These are phyloP conservation scores for Salmo trutta DNA, from an alignment of 2,797 vertebrate genomes.

Conservation along the genomic window DNA sequence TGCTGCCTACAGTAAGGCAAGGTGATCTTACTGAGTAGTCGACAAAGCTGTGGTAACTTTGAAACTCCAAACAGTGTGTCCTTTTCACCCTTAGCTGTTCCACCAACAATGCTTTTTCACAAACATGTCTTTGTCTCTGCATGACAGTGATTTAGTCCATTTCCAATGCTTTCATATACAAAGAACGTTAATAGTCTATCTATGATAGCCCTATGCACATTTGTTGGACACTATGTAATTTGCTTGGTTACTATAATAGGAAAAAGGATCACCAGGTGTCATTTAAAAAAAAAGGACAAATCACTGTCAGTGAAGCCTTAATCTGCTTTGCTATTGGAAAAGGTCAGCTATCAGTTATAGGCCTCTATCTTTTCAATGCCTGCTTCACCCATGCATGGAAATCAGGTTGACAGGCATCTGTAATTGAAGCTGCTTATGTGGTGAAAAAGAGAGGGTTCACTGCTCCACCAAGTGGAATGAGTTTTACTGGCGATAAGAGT, in stretches of 20 bases:
- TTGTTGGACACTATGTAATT: not conserved
- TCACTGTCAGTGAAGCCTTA: not conserved
- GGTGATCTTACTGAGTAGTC: not conserved
- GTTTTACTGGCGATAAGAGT: conserved; percentile 18
- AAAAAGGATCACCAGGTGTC: not conserved
- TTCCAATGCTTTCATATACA: not conserved
- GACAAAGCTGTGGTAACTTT: not conserved
- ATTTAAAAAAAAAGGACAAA: not conserved
- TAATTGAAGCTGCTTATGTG: conserved; percentile 49
- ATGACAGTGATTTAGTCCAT: not conserved
- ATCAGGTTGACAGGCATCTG: conserved; percentile 46
- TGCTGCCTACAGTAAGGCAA: not conserved
- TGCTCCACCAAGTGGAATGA: conserved; percentile 27
- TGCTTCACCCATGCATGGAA: conserved; percentile 14
- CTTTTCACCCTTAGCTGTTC: conserved; percentile 1
- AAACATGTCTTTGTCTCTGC: not conserved
- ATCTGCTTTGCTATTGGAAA: not conserved
- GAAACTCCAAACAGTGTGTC: not conserved
- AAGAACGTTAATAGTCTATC: not conserved
- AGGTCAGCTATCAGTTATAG: not conserved
- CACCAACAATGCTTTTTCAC: not conserved
- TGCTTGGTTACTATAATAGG: not conserved
- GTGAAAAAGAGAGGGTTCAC: conserved; percentile 27
- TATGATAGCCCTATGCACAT: not conserved
- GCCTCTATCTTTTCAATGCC: not conserved